Base-by-base conservation (phyloP, 2,797 vertebrate species). In the Nasua narica region DNA sequence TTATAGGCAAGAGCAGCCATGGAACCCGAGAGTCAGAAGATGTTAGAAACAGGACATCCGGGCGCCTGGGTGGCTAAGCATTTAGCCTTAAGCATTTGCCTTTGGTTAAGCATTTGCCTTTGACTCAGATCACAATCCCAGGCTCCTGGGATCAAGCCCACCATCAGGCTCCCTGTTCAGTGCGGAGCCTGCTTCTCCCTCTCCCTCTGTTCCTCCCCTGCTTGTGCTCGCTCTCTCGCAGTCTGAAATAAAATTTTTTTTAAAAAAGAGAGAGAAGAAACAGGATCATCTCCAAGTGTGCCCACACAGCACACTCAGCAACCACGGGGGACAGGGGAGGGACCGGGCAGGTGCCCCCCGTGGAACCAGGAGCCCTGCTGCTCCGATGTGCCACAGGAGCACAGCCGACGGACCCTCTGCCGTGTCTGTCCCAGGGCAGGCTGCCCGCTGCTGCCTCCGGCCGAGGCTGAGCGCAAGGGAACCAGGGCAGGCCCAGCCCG, bases 301-400 rank as follows among this genome's bases (percentile, higher is more conserved):
- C 3, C n/a, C 69, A 4, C 46, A 27, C 0, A 0, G 16, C 43
- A 21, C 3, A 27, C 52, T 35, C 1, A 7, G 3, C 9, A n/a
- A 62, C 46, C 46, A 27, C 46, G 58, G 16, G 58, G 37, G 12
- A 14, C 25, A 23, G 62, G 10, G 14, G 32, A 70, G 58, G 11
- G 0, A 5, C 12, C 7, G 2, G 12, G 70, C 56, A 37, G 37
- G n/a, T 0, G 21, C 7, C 46, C 58, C 12, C 14, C 1, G 4
- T 2, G 0, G 50, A 8, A 50, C 69, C 7, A 25, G 7, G 27
- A 21, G 76, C 48, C 25, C 23, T 5, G 79, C 37, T 3, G 87
- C 35, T 43, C 60, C 0, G 29, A 13, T 7, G 18, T 54, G 74
- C 77, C 5, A 0, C 48, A 29, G 23, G 15, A 65, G 43, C 56